Evolutionary conservation across 37 sponge, comb jelly and placozoan genomes (phyloP), one percentile per base, ranked within the genome.

Genomic region (Eunapius fragilis): DNA sequence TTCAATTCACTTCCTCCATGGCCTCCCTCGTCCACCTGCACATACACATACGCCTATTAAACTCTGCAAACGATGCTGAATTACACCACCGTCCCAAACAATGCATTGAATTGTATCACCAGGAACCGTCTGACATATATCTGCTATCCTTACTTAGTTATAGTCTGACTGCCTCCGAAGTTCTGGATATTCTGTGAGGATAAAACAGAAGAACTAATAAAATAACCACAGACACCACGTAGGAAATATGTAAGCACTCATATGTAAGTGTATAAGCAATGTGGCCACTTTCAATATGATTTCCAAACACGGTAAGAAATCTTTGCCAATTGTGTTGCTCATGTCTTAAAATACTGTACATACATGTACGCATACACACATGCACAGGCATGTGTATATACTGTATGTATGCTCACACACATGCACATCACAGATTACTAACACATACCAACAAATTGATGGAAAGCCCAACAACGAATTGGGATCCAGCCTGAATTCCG

Each of bases 141-240:
- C 70, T 25, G 67, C n/a, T 41, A 81, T 25, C 37, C 86, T 85
- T 85, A 85, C 86, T 85, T 85, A 31, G 86, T 77, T 34, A 85
- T 68, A 0, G 77, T 85, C 70, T 85, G 78, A 37, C 78, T 24
- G 34, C 71, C 78, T n/a, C 86, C 86, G 37, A 77, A 85, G 37
- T 76, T 85, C 28, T 85, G 86, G 70, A 85, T 77, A 49, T 22
- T 37, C 86, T 85, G 45, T 7, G 68, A 19, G 11, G 31, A 27
- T 45, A 23, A 72, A 33, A 13, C 33, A 70, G 2, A 82, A 36
- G n/a, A 11, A 7, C 12, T n/a, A n/a, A n/a, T n/a, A 68, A 45
- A 47, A 13, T 49, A 9, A 3, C 3, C 9, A 31, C 3, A 75
- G 30, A 6, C 76, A 17, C 76, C 33, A 12, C 30, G 76, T 4